Percentiles rank a stretch among this genome's conserved stretches.
Evolutionary conservation across 2,113 vertebrate genomes (phyloP).

Genomic region (Bufo bufo): DNA sequence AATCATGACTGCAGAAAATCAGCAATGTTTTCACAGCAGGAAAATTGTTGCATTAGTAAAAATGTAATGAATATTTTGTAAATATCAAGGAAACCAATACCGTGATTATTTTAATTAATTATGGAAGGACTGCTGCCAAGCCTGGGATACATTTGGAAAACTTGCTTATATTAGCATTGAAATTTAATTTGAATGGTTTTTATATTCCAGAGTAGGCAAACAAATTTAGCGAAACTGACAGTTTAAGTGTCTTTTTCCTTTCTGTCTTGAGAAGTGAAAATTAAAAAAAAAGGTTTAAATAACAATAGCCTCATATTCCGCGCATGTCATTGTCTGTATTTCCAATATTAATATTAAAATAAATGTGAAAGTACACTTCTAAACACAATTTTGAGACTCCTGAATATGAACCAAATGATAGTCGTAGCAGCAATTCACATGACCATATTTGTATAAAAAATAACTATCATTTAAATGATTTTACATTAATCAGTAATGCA

Average conservation of each 20-base stretch:
- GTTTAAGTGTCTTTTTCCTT: background rate
- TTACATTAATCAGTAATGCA: no score
- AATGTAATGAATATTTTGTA: constrained; percentile 67
- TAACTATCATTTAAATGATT: no score
- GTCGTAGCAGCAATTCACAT: no score
- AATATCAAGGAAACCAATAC: constrained; percentile 68
- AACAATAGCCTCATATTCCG: background rate
- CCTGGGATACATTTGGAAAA: background rate
- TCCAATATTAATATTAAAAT: background rate
- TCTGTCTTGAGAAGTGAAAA: background rate
- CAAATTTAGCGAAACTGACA: background rate
- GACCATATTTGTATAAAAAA: no score
- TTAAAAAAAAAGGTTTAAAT: background rate
- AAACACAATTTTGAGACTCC: background rate
- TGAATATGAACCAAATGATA: no score
- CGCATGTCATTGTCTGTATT: background rate
- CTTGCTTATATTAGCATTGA: background rate
- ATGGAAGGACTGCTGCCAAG: constrained; percentile 57
- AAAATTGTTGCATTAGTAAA: constrained; percentile 60
- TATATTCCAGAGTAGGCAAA: background rate
- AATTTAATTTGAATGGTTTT: constrained; percentile 10
- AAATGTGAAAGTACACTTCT: background rate
- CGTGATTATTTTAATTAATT: constrained; percentile 71
- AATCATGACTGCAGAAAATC: background rate
- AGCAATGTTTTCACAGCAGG: constrained; percentile 58